Evolutionary conservation across 1,140 invertebrate species (phyloP).

Genomic region (Cydia amplana): DNA sequence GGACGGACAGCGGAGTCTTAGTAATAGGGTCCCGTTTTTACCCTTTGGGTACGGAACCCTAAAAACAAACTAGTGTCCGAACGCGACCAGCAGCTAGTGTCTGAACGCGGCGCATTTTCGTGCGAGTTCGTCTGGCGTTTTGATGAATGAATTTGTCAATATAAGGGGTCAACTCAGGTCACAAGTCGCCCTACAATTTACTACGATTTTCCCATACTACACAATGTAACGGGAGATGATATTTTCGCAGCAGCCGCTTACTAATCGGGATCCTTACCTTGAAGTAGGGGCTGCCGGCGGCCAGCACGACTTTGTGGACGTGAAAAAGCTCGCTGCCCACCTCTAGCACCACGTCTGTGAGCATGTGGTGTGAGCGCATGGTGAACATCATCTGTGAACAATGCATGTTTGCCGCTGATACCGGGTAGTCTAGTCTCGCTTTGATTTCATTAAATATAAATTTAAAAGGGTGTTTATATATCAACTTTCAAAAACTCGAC

Average conservation of each 20-base stretch:
- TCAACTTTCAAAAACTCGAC: slow-evolving; percentile 31
- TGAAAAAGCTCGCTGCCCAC: slow-evolving; percentile 92
- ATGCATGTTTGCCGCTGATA: slow-evolving; percentile 5
- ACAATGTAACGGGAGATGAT: too few species aligned
- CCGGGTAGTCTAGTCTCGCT: background rate
- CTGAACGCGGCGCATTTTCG: too few species aligned
- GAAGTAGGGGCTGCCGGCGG: slow-evolving; percentile 96
- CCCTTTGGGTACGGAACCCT: too few species aligned
- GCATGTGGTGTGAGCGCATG: slow-evolving; percentile 92
- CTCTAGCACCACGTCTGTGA: slow-evolving; percentile 93
- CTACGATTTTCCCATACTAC: too few species aligned
- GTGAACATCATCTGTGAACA: slow-evolving; percentile 89
- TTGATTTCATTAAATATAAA: slow-evolving; percentile 14
- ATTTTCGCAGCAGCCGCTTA: background rate
- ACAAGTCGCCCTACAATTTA: too few species aligned
- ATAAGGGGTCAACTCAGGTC: too few species aligned
- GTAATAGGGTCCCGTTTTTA: too few species aligned
- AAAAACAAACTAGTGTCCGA: too few species aligned
- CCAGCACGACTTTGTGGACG: slow-evolving; percentile 94
- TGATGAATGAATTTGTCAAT: too few species aligned
- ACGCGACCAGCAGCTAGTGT: too few species aligned
- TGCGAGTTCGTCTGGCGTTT: too few species aligned
- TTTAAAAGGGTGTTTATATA: slow-evolving; percentile 35
- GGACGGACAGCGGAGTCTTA: too few species aligned
- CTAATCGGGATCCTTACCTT: slow-evolving; percentile 81